Conservation (phyloP, 1,140 invertebrate species). For the Platorchestia sp. region DNA sequence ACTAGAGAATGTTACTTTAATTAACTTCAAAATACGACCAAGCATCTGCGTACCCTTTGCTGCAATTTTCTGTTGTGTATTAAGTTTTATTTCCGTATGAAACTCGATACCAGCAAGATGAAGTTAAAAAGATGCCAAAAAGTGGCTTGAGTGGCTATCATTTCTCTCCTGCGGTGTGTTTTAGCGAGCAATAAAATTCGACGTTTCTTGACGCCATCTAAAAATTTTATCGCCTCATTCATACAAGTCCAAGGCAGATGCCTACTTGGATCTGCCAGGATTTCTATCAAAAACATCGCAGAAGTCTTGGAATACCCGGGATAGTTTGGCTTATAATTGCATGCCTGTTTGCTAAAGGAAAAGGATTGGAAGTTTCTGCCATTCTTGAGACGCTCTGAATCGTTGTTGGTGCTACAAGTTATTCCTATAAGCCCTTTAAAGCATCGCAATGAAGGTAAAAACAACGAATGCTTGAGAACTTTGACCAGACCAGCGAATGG, state of each 20-base stretch:
- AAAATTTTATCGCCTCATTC: constrained; percentile 21
- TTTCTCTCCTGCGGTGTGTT: neutral
- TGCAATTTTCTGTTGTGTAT: no score
- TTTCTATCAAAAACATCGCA: constrained; percentile 37
- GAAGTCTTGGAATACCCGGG: neutral
- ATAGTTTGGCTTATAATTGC: constrained; percentile 10
- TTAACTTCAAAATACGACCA: no score
- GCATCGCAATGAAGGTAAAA: neutral
- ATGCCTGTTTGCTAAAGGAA: neutral
- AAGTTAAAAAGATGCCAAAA: neutral
- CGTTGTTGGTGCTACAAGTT: constrained; percentile 37
- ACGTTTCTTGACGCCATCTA: neutral
- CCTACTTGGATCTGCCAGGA: neutral
- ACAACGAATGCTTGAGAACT: neutral
- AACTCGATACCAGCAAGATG: neutral
- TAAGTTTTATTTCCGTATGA: no score
- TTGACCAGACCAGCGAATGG: neutral
- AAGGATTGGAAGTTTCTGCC: constrained; percentile 20
- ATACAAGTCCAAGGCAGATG: constrained; percentile 9
- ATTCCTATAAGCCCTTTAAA: constrained; percentile 14
- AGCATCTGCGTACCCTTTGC: no score
- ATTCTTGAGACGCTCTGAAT: constrained; percentile 15
- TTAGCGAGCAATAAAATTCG: neutral
- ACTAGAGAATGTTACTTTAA: neutral
- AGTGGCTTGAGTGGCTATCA: neutral